Percentiles rank a stretch among this genome's conserved stretches.
Conservation (phyloP, 64 coral and sea anemone species). For the Platygyra sinensis region DNA sequence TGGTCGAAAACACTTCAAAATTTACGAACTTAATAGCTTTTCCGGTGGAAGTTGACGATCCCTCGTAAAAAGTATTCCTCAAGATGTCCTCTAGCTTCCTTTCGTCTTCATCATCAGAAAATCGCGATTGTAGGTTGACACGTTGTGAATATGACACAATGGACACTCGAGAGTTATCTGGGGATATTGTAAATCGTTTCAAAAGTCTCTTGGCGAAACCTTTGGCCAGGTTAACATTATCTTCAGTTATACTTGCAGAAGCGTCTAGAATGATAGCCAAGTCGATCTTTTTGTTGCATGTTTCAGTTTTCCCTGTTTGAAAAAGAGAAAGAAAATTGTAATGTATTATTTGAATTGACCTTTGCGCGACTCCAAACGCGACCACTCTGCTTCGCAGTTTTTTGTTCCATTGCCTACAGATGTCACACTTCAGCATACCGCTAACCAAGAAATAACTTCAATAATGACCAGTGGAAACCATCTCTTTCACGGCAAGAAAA, state of each 20-base stretch:
- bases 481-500: too few relatives aligned
- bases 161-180: constrained; percentile 26
- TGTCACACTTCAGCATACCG: too few relatives aligned
- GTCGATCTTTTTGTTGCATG: constrained; percentile 82
- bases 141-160: not conserved
- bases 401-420: too few relatives aligned
- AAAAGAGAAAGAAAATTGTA: not conserved
- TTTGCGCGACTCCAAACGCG: too few relatives aligned
- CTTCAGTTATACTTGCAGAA: constrained; percentile 67
- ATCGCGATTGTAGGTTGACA: not conserved
- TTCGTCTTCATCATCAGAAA: not conserved
- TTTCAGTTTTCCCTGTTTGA: not conserved
- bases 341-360: too few relatives aligned
- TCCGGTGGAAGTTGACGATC: not conserved
- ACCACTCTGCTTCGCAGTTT: too few relatives aligned
- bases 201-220: constrained; percentile 43
- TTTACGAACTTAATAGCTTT: not conserved
- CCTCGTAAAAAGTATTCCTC: constrained; percentile 2
- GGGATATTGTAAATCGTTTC: constrained; percentile 19
- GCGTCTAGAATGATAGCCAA: constrained; percentile 74
- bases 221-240: constrained; percentile 60
- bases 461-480: too few relatives aligned
- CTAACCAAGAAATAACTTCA: too few relatives aligned
- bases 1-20: not conserved
- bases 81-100: not conserved